phyloP scores from a whole-genome alignment of 2,797 vertebrate genomes.

The Clamator glandarius region DNA sequence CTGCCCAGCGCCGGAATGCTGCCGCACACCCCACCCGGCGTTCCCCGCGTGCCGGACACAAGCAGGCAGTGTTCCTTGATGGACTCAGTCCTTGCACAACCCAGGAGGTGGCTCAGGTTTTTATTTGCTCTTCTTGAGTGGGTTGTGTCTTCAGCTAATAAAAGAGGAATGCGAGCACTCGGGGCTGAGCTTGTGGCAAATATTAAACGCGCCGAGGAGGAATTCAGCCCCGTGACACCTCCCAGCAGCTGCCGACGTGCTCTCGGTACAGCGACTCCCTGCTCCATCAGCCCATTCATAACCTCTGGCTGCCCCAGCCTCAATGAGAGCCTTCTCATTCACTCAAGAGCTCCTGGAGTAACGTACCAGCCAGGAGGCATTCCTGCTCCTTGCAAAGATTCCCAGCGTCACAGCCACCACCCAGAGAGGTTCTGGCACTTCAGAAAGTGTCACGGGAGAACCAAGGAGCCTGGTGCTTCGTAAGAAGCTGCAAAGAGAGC shows the following conservation, averaged over 20 bases:
- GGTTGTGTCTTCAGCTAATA: conserved; percentile 62
- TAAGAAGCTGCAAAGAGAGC: neutral
- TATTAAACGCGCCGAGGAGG: neutral
- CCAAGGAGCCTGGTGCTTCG: neutral
- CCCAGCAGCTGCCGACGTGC: neutral
- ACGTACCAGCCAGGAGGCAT: fast-evolving
- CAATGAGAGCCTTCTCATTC: neutral
- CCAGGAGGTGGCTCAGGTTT: neutral
- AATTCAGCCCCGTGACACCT: conserved; percentile 2
- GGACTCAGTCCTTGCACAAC: neutral
- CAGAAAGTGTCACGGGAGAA: too few species aligned
- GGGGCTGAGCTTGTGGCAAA: conserved; percentile 5
- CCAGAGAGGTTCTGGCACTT: neutral
- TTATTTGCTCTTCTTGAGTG: conserved; percentile 54
- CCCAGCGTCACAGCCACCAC: neutral
- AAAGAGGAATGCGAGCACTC: conserved; percentile 57
- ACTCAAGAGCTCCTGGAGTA: neutral
- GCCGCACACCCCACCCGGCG: neutral
- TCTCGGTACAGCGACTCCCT: neutral
- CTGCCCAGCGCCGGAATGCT: neutral
- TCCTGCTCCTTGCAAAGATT: neutral
- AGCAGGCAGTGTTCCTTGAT: neutral
- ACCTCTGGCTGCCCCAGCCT: neutral
- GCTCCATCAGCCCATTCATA: neutral
- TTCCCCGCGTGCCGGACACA: neutral